Evolutionary conservation across 2,113 vertebrate species (phyloP), one percentile per base, ranked within the genome.

Genomic region (Vimba vimba): DNA sequence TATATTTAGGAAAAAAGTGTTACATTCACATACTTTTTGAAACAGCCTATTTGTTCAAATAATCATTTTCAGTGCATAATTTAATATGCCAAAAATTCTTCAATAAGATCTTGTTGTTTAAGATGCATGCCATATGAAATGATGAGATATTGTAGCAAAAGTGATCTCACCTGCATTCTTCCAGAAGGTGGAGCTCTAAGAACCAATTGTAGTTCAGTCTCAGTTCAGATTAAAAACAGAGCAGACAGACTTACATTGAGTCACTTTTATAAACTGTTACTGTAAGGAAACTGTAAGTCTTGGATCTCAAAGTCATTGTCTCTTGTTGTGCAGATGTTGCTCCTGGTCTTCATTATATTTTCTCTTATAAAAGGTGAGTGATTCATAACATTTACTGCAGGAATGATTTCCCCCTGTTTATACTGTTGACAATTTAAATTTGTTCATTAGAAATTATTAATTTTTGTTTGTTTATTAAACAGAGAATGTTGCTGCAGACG

Each of bases 321-420:
- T 62, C 1, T 27, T 27, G 6, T 13, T 30, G 62, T 64, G 25
- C 13, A 33, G 27, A 36, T 68, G 64, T 33, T 36, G 64, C 64
- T 36, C 64, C 15, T 68, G 6, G 15, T 36, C 21, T 68, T 36
- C 7, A 68, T 36, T 68, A 19, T 36, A 68, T 33, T 8, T 68
- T 74, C 23, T 74, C 21, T 74, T 0, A 39, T 74, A 74, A 74
- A 21, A 74, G 71, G 39, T 74, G 71, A 74, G 71, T 74, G 2
- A 33, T 15, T 66, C 15, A 30, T 3, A 30, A 15, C 12, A 27
- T 13, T 13, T 64, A 27, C 60, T 64, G 25, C 6, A 13, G 11
- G 15, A 30, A 6, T 66, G 30, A 2, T 13, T 27, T 2, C 12
- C 1, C 6, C 4, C 52, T 15, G 6, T 21, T 62, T 30, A 60